Conservation (phyloP, 2,113 vertebrate genomes). For the Saimiri boliviensis region DNA sequence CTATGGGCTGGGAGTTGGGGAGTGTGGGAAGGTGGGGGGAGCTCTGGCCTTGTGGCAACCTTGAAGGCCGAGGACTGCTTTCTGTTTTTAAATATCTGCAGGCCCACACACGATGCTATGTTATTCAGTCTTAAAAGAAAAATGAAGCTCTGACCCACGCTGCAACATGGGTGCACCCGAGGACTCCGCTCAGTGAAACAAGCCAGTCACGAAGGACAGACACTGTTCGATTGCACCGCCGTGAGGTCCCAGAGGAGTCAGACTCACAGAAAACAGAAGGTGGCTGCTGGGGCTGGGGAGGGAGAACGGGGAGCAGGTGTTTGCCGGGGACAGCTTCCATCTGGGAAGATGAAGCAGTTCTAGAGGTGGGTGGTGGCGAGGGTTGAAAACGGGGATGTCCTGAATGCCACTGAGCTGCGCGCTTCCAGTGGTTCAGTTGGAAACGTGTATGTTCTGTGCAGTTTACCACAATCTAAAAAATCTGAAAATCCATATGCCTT, state of each 20-base stretch:
- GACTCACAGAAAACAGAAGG: too few relatives aligned
- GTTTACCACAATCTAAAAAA: neutral
- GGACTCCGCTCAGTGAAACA: accelerated
- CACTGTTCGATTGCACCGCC: accelerated
- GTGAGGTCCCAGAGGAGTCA: neutral
- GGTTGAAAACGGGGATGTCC: too few relatives aligned
- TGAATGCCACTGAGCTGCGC: neutral
- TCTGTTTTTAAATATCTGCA: accelerated
- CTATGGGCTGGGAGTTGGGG: accelerated
- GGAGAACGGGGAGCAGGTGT: accelerated
- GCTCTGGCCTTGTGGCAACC: neutral
- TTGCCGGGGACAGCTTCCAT: neutral
- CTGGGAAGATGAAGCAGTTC: neutral
- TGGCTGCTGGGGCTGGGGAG: neutral
- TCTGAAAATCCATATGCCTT: too few relatives aligned
- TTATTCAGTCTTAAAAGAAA: accelerated
- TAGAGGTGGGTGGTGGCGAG: too few relatives aligned
- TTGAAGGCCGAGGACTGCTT: neutral
- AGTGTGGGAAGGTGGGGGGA: neutral
- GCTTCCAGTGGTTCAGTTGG: neutral
- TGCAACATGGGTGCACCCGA: accelerated
- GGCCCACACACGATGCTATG: accelerated
- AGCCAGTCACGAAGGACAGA: neutral
- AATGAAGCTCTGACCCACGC: accelerated
- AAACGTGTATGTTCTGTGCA: neutral